A percentile compares a stretch with the other conserved stretches of the same genome.
These are phyloP conservation scores for Drepana arcuata DNA, from an alignment of 1,140 invertebrate genomes.

Conservation along the genomic window DNA sequence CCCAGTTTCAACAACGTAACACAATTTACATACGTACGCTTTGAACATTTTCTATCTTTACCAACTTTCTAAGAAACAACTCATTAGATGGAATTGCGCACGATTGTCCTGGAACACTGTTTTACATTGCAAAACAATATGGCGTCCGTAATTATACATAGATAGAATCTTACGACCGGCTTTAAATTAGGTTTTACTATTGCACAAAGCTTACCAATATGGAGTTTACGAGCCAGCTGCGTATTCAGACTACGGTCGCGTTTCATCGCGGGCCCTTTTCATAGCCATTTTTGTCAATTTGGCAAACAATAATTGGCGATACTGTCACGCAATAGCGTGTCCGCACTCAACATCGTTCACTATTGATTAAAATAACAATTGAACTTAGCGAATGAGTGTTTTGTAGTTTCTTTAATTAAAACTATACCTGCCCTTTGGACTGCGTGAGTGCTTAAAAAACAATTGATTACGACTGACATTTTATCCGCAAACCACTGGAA, in stretches of 20 bases:
- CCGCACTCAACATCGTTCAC: slow-evolving; percentile 11
- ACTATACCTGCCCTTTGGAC: no score
- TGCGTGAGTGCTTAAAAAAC: no score
- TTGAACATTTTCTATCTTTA: no score
- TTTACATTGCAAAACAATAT: slow-evolving; percentile 29
- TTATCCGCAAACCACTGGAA: no score
- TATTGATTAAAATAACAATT: slow-evolving; percentile 12
- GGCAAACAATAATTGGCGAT: slow-evolving; percentile 26
- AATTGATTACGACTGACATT: no score
- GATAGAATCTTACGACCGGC: slow-evolving; percentile 19
- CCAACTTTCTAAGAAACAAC: slow-evolving; percentile 26
- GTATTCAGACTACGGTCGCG: slow-evolving; percentile 13
- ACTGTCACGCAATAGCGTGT: slow-evolving; percentile 37
- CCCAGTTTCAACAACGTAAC: not conserved
- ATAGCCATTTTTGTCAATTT: slow-evolving; percentile 43
- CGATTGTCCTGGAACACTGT: slow-evolving; percentile 14
- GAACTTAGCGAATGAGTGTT: no score
- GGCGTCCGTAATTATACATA: slow-evolving; percentile 26
- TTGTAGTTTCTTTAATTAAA: not conserved
- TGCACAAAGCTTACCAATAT: slow-evolving; percentile 24
- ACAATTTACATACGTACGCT: not conserved
- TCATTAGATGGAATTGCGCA: slow-evolving; percentile 18
- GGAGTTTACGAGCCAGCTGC: slow-evolving; percentile 25
- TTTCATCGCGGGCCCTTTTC: slow-evolving; percentile 24
- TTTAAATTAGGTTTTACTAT: slow-evolving; percentile 22